A percentile compares a stretch with the other conserved stretches of the same genome.
These are phyloP conservation scores for Helleia helle DNA, from an alignment of 2,888 invertebrate species.

Conservation along the genomic window DNA sequence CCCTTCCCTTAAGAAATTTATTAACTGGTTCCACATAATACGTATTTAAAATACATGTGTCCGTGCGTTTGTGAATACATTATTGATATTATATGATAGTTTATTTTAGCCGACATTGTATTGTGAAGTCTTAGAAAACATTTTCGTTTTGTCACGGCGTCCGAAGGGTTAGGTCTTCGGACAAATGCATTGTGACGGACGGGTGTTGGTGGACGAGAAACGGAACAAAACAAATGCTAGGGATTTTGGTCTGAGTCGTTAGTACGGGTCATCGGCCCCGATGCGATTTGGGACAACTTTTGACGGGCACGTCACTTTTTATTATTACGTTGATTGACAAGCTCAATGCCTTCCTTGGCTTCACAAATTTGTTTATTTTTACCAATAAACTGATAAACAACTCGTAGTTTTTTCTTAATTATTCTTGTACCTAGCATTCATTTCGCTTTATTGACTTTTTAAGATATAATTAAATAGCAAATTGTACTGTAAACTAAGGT, in stretches of 20 bases:
- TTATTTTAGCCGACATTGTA: constrained; percentile 58
- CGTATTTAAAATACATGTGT: constrained; percentile 73
- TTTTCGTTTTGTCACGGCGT: constrained; percentile 31
- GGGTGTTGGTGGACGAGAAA: constrained; percentile 27
- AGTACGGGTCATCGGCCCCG: constrained; percentile 66
- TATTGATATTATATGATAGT: constrained; percentile 74
- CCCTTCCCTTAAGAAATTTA: constrained; percentile 38
- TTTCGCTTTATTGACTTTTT: no score
- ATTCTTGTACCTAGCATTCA: no score
- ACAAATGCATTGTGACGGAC: constrained; percentile 31
- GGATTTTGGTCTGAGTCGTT: constrained; percentile 69
- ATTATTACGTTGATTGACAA: constrained; percentile 65
- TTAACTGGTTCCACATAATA: constrained; percentile 69
- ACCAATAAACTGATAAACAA: constrained; percentile 1
- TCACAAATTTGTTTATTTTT: constrained; percentile 4
- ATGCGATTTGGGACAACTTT: constrained; percentile 70
- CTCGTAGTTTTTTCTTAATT: not conserved
- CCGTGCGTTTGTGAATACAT: constrained; percentile 57
- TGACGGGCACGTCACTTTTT: constrained; percentile 61
- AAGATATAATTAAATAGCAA: no score
- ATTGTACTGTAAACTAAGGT: not conserved
- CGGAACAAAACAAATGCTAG: constrained; percentile 40
- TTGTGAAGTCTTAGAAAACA: constrained; percentile 40
- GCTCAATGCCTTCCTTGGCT: constrained; percentile 16
- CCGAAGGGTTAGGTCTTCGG: constrained; percentile 32